Evolutionary conservation across 2,113 vertebrate genomes (phyloP), one percentile per base, ranked within the genome.

Genomic region (Tor tambroides): DNA sequence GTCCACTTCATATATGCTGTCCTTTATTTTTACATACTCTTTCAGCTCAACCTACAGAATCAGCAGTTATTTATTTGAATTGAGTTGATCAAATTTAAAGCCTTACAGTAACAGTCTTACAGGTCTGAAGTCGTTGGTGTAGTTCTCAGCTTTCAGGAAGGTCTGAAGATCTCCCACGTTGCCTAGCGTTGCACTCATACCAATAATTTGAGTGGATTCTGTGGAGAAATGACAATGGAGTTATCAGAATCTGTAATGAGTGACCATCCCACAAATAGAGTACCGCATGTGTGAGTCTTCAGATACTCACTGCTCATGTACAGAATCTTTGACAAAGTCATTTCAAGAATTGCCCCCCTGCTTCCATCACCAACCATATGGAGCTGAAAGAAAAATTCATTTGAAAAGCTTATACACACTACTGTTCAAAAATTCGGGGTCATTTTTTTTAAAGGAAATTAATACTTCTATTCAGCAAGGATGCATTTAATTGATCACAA

Each of bases 101-200:
- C 5, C 23, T 41, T 26, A 2, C 8, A 28, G n/a, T 76, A 14
- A 49, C 6, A 43, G 23, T 95, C 97, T 72, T 90, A 99, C 98
- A 85, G 98, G 98, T 90, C 98, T 95, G 88, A 99, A 99, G 83
- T 96, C 93, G 77, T 91, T 96, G 0, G 92, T 94, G 86, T 97
- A 99, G 90, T 97, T 97, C 10, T 99, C 97, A 0, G 98, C 98
- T 89, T 90, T 95, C 78, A 99, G 90, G 89, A 99, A 99, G 59
- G 86, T 93, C 93, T 98, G 96, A n/a, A 99, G 93, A 87, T 99
- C 98, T 87, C 87, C 91, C 76, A 98, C 95, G n/a, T 99, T 99
- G 77, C 94, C 97, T 90, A 99, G 90, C 0, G 98, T 99, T 85
- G 98, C 98, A 89, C 98, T 99, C 98, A 99, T 99, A 5, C 98